phyloP scores from a whole-genome alignment of 1,140 invertebrate genomes.

The Pseudomyrmex dendroicus region DNA sequence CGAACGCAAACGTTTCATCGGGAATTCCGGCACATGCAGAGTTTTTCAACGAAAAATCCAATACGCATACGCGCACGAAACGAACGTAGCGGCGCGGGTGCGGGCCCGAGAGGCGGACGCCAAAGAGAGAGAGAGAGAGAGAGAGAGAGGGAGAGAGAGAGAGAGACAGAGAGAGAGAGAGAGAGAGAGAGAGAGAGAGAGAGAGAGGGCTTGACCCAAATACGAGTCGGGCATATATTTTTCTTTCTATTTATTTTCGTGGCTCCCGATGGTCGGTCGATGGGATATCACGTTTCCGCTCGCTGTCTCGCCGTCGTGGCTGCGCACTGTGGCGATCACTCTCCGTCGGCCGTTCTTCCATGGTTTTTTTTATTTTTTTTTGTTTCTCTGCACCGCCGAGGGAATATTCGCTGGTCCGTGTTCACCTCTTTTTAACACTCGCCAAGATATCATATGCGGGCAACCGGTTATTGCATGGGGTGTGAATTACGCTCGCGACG shows the following conservation, averaged over 20 bases:
- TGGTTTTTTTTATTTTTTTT: neutral
- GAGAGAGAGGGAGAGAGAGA: too few relatives aligned
- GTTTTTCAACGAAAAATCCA: constrained; percentile 58
- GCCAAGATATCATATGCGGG: constrained; percentile 66
- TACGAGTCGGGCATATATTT: constrained; percentile 57
- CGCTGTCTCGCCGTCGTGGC: constrained; percentile 13
- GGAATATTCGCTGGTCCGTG: constrained; percentile 44
- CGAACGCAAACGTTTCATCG: constrained; percentile 60
- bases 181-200: too few relatives aligned
- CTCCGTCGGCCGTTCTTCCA: constrained; percentile 3
- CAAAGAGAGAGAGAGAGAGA: too few relatives aligned
- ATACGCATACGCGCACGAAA: constrained; percentile 42
- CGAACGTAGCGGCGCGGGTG: neutral
- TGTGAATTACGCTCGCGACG: constrained; percentile 67
- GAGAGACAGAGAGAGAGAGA: too few relatives aligned
- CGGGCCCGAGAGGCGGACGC: neutral
- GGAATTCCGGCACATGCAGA: constrained; percentile 50
- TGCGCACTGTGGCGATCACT: constrained; percentile 21
- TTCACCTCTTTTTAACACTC: constrained; percentile 46
- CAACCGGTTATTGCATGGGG: constrained; percentile 59
- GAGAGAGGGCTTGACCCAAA: constrained; percentile 62
- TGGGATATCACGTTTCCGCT: constrained; percentile 59
- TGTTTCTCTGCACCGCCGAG: neutral
- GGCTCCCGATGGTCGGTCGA: constrained; percentile 33
- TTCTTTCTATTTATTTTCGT: constrained; percentile 68